Conservation (phyloP, 2,888 invertebrate genomes). For the Uloborus plumipes region DNA sequence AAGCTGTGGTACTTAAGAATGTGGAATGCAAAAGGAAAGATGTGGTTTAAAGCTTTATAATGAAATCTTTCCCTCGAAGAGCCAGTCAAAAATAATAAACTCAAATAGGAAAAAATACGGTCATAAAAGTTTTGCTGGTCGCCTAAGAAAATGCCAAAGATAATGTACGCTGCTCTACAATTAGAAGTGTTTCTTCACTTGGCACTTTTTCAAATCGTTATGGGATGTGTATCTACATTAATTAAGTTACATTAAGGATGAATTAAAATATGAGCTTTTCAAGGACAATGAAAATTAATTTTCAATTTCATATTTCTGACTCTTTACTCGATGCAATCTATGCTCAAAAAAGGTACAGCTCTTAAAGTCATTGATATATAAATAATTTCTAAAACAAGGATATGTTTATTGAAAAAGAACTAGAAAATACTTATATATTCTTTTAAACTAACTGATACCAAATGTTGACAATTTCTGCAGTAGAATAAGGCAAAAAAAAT, state of each 20-base stretch:
- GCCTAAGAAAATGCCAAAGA: constrained; percentile 26
- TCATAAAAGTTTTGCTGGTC: constrained; percentile 15
- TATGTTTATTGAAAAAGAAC: no score
- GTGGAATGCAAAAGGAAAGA: constrained; percentile 4
- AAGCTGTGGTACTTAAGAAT: constrained; percentile 1
- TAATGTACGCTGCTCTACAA: constrained; percentile 17
- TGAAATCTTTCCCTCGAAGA: constrained; percentile 19
- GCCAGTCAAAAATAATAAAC: constrained; percentile 18
- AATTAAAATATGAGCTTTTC: constrained; percentile 17
- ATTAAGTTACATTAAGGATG: constrained; percentile 35
- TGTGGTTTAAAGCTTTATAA: background rate
- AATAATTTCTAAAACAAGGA: no score
- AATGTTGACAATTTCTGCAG: no score
- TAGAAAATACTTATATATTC: no score
- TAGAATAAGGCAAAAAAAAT: no score
- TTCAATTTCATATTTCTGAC: background rate
- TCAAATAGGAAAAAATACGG: constrained; percentile 11
- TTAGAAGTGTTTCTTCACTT: constrained; percentile 36
- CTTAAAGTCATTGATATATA: no score
- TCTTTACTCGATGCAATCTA: no score
- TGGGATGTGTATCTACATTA: constrained; percentile 27
- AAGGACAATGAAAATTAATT: constrained; percentile 7
- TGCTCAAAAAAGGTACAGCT: no score
- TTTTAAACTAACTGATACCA: no score
- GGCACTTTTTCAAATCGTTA: constrained; percentile 36